A percentile compares a stretch with the other conserved stretches of the same genome.
These are phyloP conservation scores for Strix aluco DNA, from an alignment of 2,113 vertebrate genomes.

Conservation along the genomic window DNA sequence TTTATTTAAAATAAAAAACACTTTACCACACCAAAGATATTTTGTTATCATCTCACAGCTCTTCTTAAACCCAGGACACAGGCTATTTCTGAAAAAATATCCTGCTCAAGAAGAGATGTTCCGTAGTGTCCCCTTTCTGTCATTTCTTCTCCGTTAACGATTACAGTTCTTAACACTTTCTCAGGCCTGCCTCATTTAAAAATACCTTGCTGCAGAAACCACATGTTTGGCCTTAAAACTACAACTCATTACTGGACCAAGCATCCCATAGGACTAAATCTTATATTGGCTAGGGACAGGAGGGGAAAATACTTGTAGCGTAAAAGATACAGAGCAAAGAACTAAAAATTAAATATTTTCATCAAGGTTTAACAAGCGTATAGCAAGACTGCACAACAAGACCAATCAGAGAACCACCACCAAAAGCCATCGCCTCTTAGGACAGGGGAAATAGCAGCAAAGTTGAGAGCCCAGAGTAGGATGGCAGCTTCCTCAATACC, in stretches of 20 bases:
- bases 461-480: background rate
- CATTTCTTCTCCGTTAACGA: background rate
- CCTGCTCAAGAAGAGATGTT: background rate
- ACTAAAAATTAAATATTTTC: background rate
- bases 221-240: background rate
- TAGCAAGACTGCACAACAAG: background rate
- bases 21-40: background rate
- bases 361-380: rapidly evolving
- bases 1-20: background rate
- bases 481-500: background rate
- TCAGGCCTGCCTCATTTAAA: slow-evolving; percentile 22
- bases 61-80: background rate
- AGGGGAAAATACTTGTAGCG: background rate
- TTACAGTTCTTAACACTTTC: slow-evolving; percentile 9
- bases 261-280: background rate
- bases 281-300: background rate
- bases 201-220: slow-evolving; percentile 22
- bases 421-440: background rate
- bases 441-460: background rate
- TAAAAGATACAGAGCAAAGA: background rate
- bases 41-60: background rate
- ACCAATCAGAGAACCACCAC: background rate
- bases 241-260: background rate
- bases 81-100: background rate
- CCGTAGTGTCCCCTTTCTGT: slow-evolving; percentile 18